phyloP scores from a whole-genome alignment of 2,888 invertebrate species.

The Agonopterix alstromeriana region DNA sequence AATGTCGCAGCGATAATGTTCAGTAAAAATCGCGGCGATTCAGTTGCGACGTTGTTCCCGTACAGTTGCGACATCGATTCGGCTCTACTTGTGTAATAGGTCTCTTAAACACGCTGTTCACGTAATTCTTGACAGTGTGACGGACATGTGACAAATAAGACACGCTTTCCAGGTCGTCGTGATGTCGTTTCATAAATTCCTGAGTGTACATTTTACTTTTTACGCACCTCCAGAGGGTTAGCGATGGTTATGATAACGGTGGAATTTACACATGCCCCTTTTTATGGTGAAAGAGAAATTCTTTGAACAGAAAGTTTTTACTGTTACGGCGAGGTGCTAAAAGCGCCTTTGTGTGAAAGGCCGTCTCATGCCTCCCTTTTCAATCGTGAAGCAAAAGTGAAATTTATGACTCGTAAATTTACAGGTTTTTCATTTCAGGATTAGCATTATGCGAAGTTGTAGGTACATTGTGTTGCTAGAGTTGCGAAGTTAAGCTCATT shows the following conservation, averaged over 20 bases:
- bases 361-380: slow-evolving; percentile 35
- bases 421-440: slow-evolving; percentile 19
- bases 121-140: neutral
- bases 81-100: neutral
- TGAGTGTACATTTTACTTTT: slow-evolving; percentile 23
- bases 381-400: slow-evolving; percentile 45
- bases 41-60: neutral
- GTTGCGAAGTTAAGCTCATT: neutral
- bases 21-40: slow-evolving; percentile 2
- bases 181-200: slow-evolving; percentile 30
- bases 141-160: slow-evolving; percentile 2
- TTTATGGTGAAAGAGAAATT: slow-evolving; percentile 44
- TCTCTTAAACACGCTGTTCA: neutral
- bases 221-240: slow-evolving; percentile 19
- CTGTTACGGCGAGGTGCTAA: slow-evolving; percentile 38
- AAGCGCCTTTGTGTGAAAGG: slow-evolving; percentile 47
- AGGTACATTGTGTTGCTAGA: neutral
- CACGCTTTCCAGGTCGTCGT: slow-evolving; percentile 14
- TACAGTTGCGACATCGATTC: too few relatives aligned
- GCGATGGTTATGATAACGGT: slow-evolving; percentile 31
- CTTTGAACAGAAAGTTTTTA: slow-evolving; percentile 41
- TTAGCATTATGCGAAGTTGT: slow-evolving; percentile 7
- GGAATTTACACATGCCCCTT: slow-evolving; percentile 38
- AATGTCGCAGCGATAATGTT: too few relatives aligned
- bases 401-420: slow-evolving; percentile 48